Evolutionary conservation across 2,888 invertebrate species (phyloP), one percentile per base, ranked within the genome.

Genomic region (Pogonocherus hispidulus): DNA sequence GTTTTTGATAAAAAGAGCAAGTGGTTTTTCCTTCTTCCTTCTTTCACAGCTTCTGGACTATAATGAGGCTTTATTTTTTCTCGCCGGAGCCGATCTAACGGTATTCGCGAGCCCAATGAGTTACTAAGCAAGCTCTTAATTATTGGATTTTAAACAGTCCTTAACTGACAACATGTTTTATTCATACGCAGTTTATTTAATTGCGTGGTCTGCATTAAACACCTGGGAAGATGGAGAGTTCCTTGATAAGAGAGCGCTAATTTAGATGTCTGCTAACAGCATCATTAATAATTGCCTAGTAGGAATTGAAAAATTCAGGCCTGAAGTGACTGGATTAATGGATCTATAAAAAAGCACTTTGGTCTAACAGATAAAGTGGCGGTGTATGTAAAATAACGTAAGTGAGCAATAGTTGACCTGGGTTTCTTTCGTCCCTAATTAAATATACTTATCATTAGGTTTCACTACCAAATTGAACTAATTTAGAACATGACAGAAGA

Each of bases 211-310:
- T 41, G 41, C 41, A 41, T 41, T 41, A 41, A n/a, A 41, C 41
- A 41, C 41, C 41, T 41, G 41, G 41, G 41, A 41, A 41, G 41
- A 41, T 41, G 16, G n/a, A 41, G 41, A 1, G 16, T 41, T 41
- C n/a, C 41, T 41, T 14, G 41, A 41, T 41, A 41, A n/a, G 3
- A 41, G 14, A 14, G 41, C 41, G 41, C 41, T 41, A 41, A 41
- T 41, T 41, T 14, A 41, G 41, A 41, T 16, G 41, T 41, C 41
- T 14, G 5, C n/a, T 41, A 41, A 41, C n/a, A 41, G 41, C n/a
- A 41, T 41, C 41, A 41, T 41, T 41, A 41, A 41, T 41, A n/a
- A 41, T 41, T 16, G 41, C 41, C n/a, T 41, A 16, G 41, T 41
- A n/a, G n/a, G 16, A 41, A 41, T 16, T 14, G 16, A 41, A 41